Evolutionary conservation across 2,888 invertebrate species (phyloP).

Genomic region (Lypha dubia): DNA sequence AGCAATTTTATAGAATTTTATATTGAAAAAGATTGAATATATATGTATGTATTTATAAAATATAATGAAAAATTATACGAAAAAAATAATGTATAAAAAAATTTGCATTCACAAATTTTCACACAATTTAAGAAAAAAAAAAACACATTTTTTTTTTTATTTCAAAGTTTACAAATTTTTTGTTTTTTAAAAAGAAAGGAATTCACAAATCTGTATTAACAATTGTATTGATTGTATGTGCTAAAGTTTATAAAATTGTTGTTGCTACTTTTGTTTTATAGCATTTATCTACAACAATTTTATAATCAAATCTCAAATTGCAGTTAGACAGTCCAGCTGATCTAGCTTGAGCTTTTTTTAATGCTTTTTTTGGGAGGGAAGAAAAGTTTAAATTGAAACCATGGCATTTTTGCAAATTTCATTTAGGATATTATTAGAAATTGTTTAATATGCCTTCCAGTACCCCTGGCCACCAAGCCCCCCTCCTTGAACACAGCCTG

Average conservation of each 20-base stretch:
- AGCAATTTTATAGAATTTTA: conserved; percentile 74
- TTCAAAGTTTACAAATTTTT: conserved; percentile 29
- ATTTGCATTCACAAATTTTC: conserved; percentile 16
- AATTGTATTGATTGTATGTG: background rate
- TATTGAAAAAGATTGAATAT: conserved; percentile 18
- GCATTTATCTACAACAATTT: background rate
- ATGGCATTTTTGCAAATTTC: too few species aligned
- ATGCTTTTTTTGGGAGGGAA: too few species aligned
- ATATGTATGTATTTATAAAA: conserved; percentile 8
- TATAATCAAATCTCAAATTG: too few species aligned
- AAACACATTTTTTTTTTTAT: conserved; percentile 3
- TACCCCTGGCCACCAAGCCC: too few species aligned
- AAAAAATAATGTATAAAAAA: background rate
- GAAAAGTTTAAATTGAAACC: too few species aligned
- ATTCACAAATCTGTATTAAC: background rate
- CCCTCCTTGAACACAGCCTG: too few species aligned
- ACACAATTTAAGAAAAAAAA: conserved; percentile 7
- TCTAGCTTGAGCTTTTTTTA: too few species aligned
- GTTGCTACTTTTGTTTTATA: background rate
- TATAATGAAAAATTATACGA: conserved; percentile 29
- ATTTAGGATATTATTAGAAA: too few species aligned
- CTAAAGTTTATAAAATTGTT: background rate
- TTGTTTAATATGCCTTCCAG: too few species aligned
- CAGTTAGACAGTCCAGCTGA: too few species aligned
- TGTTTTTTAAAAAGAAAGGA: background rate